Percentiles rank a stretch among this genome's conserved stretches.
Conservation (phyloP, 2,797 vertebrate species). For the Alauda arvensis region DNA sequence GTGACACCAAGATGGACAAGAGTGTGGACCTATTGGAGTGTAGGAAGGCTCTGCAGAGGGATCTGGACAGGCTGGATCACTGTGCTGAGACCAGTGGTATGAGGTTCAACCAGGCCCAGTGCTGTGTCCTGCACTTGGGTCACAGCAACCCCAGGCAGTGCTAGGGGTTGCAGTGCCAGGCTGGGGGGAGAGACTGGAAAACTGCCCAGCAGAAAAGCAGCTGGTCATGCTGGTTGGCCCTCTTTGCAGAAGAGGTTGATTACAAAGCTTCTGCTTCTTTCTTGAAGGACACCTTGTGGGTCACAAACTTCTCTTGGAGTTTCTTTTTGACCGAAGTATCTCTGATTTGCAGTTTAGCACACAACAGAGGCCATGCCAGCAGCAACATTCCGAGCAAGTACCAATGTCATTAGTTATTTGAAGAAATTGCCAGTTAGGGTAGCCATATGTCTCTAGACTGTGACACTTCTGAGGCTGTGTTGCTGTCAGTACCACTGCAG, state of each 20-base stretch:
- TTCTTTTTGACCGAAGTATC: neutral
- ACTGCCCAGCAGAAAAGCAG: neutral
- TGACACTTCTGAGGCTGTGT: neutral
- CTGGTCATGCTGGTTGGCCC: neutral
- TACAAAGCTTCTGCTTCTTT: neutral
- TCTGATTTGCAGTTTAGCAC: neutral
- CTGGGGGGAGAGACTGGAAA: neutral
- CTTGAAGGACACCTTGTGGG: neutral
- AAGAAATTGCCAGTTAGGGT: neutral
- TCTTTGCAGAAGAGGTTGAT: neutral
- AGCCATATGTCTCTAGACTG: rapidly evolving
- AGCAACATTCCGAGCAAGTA: neutral
- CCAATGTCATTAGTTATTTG: neutral
- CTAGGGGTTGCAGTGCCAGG: too few relatives aligned
- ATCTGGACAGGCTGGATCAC: neutral
- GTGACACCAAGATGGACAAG: neutral
- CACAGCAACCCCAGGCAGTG: neutral
- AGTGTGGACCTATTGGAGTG: neutral
- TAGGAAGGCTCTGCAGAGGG: neutral
- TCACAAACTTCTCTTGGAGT: neutral
- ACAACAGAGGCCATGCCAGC: neutral
- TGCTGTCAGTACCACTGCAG: neutral
- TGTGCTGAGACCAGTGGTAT: neutral
- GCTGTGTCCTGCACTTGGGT: neutral
- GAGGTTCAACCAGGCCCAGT: neutral